Base-by-base conservation (phyloP, 1,140 invertebrate genomes). In the Battus philenor region DNA sequence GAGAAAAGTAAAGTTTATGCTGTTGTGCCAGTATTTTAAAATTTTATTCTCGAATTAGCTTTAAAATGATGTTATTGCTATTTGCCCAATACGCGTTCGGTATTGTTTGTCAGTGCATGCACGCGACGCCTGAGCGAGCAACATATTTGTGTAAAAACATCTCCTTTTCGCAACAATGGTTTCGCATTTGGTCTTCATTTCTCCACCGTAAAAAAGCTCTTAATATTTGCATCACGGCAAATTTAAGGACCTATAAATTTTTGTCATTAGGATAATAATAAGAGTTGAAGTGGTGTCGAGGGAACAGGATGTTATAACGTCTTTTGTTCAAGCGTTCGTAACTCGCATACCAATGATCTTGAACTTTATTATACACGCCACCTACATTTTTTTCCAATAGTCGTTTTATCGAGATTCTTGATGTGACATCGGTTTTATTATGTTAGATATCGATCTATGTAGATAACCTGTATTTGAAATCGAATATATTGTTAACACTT, bases 251-350 rank as follows among this genome's bases (percentile, higher is more conserved):
- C 68, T 68, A 78, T 84, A 81, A 80, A 80, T 83, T 79, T 83
- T 72, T 62, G 68, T 81, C 73, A 81, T 78, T 81, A 83, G 68
- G 71, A 67, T 74, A 83, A 81, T 81, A 84, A 84, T 78, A 81
- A 76, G 61, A 74, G 65, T 61, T 59, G 61, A 54, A 60, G 64
- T 64, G 62, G 57, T 78, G 70, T 76, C 68, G 70, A 43, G 55
- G 64, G 68, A 71, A 79, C 77, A 84, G 77, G 80, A 84, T 81
- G 79, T 67, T 73, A 78, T 69, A 79, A 80, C 71, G 69, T 69
- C 80, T 84, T 81, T 84, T 84, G 80, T 81, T 78, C 64, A 60
- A 56, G 41, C 53, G 59, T 57, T 58, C 66, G 69, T 66, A 57
- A 45, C 63, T 57, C 57, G 80, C 71, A 84, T 81, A 80, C 77